Conservation (phyloP, 30 jellyfish, hydroid and myxozoan species). For the Hydractinia symbiolongicarpus region DNA sequence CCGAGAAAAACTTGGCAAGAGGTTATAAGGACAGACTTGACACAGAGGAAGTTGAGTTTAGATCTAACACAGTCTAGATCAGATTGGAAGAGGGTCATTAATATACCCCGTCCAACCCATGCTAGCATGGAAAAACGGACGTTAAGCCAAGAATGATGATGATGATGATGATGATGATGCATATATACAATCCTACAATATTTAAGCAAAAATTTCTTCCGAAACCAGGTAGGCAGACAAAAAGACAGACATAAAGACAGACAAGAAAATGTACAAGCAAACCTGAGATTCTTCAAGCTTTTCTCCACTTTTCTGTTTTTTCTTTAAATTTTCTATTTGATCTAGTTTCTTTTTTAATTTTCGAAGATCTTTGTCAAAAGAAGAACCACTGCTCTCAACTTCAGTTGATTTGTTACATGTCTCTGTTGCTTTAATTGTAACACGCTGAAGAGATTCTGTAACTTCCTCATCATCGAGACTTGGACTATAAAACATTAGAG, state of each 20-base stretch:
- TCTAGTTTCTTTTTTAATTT: slow-evolving; percentile 23
- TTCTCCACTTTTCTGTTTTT: slow-evolving; percentile 17
- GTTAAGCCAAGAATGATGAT: too few species aligned
- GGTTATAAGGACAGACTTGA: too few species aligned
- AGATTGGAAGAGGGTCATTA: too few species aligned
- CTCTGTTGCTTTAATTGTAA: not conserved
- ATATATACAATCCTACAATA: too few species aligned
- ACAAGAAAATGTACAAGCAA: not conserved
- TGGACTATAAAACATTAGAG: not conserved
- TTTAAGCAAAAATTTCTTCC: too few species aligned
- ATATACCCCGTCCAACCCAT: too few species aligned
- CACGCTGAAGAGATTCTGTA: not conserved
- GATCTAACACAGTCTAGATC: too few species aligned
- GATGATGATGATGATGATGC: too few species aligned
- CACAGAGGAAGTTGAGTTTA: too few species aligned
- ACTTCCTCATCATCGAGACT: slow-evolving; percentile 14
- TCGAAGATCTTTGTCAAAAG: slow-evolving; percentile 22
- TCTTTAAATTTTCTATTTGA: slow-evolving; percentile 12
- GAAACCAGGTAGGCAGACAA: not conserved
- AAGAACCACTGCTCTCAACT: not conserved
- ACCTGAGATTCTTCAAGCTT: slow-evolving; percentile 19
- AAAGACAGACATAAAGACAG: not conserved
- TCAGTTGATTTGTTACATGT: not conserved
- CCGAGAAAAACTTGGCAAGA: too few species aligned
- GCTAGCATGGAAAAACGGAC: too few species aligned